phyloP scores from a whole-genome alignment of 2,888 invertebrate species.

The Cryptocephalus primarius region DNA sequence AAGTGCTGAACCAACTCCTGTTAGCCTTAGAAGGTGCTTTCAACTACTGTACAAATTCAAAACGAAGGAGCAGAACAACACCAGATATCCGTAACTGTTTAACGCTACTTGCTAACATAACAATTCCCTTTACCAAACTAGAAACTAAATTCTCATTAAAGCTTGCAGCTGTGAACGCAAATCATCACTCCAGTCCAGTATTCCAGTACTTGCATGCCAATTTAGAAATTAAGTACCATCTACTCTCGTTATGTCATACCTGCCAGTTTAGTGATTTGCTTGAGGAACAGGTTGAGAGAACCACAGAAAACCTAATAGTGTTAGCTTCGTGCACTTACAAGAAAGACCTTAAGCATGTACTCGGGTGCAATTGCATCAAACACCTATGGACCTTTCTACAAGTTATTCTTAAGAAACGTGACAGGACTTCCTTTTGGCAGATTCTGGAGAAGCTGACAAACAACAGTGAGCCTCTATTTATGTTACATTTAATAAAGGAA shows the following conservation, averaged over 20 bases:
- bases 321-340: slow-evolving; percentile 7
- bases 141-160: slow-evolving; percentile 17
- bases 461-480: slow-evolving; percentile 21
- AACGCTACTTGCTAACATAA: slow-evolving; percentile 5
- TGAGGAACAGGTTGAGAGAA: not conserved
- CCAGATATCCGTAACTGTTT: not conserved
- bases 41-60: slow-evolving; percentile 19
- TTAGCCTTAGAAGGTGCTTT: slow-evolving; percentile 11
- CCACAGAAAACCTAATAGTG: not conserved
- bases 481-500: slow-evolving; percentile 24
- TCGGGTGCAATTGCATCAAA: slow-evolving; percentile 25
- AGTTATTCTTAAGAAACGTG: slow-evolving; percentile 16
- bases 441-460: slow-evolving; percentile 23
- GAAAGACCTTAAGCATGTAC: slow-evolving; percentile 5
- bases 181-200: slow-evolving; percentile 14
- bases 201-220: slow-evolving; percentile 24
- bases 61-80: slow-evolving; percentile 1
- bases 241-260: slow-evolving; percentile 13
- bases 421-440: slow-evolving; percentile 25
- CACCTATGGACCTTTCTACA: slow-evolving; percentile 27
- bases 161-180: slow-evolving; percentile 9
- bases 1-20: slow-evolving; percentile 15
- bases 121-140: slow-evolving; percentile 12
- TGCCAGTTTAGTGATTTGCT: slow-evolving; percentile 11
- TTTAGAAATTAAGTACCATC: slow-evolving; percentile 21